Evolutionary conservation across 2,113 vertebrate genomes (phyloP).

Genomic region (Passer montanus): DNA sequence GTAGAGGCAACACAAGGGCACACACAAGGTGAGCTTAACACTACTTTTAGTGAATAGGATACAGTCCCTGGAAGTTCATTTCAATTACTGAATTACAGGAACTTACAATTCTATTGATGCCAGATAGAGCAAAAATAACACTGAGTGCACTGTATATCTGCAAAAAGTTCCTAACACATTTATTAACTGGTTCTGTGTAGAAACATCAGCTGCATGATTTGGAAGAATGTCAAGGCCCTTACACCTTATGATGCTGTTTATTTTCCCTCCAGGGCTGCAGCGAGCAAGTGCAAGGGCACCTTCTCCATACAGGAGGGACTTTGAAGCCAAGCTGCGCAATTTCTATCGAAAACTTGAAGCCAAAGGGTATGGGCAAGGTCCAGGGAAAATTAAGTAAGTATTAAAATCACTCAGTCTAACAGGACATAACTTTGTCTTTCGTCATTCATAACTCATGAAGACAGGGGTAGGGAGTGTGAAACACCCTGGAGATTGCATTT

Average conservation of each 20-base stretch:
- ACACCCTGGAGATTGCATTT: not conserved
- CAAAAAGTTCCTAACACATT: not conserved
- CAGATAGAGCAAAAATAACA: not conserved
- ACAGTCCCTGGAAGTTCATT: not conserved
- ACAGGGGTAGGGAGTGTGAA: not conserved
- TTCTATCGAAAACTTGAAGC: constrained; percentile 98
- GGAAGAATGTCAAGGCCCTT: not conserved
- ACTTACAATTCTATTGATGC: not conserved
- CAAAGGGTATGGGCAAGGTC: constrained; percentile 97
- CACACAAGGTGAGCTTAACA: not conserved
- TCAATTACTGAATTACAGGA: not conserved
- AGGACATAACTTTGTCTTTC: not conserved
- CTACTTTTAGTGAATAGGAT: not conserved
- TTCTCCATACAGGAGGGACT: constrained; percentile 96
- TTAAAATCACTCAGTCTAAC: not conserved
- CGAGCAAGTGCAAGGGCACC: constrained; percentile 91
- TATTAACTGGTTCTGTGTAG: not conserved
- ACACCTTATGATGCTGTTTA: not conserved
- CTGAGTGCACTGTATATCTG: not conserved
- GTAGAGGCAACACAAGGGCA: not conserved
- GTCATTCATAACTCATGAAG: not conserved
- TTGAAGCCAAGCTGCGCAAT: constrained; percentile 97
- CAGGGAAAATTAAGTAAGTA: constrained; percentile 98
- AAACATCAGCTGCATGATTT: not conserved
- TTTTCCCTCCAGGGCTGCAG: constrained; percentile 82